These are phyloP conservation scores for Ctenicera cuprea DNA, from an alignment of 2,888 invertebrate species.

Conservation along the genomic window DNA sequence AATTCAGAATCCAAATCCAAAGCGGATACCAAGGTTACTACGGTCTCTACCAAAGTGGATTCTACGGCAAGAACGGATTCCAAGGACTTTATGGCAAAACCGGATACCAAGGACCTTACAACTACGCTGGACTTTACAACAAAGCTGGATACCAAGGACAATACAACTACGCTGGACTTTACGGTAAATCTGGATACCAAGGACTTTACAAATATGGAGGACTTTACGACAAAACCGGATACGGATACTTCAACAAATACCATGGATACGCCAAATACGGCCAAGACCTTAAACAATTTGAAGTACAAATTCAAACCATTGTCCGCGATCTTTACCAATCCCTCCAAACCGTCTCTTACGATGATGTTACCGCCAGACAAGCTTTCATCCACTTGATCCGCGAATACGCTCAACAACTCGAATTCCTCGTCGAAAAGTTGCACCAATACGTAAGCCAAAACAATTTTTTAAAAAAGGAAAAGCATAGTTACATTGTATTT, in stretches of 20 bases:
- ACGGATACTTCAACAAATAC: background rate
- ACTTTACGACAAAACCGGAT: too few relatives aligned
- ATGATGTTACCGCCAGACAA: background rate
- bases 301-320: background rate
- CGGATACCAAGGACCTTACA: background rate
- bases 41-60: background rate
- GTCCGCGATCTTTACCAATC: conserved; percentile 27
- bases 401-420: conserved; percentile 26
- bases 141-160: conserved; percentile 3
- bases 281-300: conserved; percentile 16
- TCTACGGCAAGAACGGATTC: background rate
- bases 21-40: background rate
- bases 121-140: too few relatives aligned
- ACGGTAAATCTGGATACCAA: background rate
- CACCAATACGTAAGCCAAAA: background rate
- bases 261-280: conserved; percentile 2
- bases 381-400: background rate
- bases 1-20: too few relatives aligned
- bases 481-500: too few relatives aligned
- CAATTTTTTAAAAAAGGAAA: too few relatives aligned
- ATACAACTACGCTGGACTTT: too few relatives aligned
- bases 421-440: conserved; percentile 19
- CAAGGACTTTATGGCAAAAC: background rate
- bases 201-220: background rate
- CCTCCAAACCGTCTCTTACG: conserved; percentile 19